Percentiles rank a stretch among this genome's conserved stretches.
phyloP scores from a whole-genome alignment of 2,888 invertebrate species.

The Pterostichus niger region DNA sequence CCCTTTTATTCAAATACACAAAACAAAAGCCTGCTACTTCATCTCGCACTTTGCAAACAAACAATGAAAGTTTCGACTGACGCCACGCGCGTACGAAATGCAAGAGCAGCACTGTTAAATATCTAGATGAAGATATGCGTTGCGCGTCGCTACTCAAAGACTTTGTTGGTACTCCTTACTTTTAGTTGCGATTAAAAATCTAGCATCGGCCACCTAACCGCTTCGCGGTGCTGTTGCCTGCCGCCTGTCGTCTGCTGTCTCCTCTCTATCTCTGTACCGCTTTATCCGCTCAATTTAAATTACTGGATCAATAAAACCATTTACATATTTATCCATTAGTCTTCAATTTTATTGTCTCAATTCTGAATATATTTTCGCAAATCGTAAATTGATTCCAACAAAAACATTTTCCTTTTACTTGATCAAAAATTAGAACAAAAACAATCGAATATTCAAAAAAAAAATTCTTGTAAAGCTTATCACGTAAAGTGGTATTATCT shows the following conservation, averaged over 20 bases:
- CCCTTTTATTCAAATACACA: constrained; percentile 69
- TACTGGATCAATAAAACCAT: constrained; percentile 45
- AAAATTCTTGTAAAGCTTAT: constrained; percentile 1
- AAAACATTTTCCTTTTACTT: constrained; percentile 9
- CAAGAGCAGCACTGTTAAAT: constrained; percentile 36
- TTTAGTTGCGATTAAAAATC: constrained; percentile 43
- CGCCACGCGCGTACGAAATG: constrained; percentile 44
- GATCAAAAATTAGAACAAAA: constrained; percentile 10
- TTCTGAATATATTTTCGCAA: constrained; percentile 40
- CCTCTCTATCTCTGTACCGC: not conserved
- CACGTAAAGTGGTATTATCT: constrained; percentile 7
- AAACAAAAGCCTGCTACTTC: constrained; percentile 68
- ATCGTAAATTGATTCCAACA: constrained; percentile 42
- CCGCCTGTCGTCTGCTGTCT: not conserved
- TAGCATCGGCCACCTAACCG: constrained; percentile 11
- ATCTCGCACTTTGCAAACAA: constrained; percentile 61
- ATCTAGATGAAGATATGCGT: constrained; percentile 39
- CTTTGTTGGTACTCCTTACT: not conserved
- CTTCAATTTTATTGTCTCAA: constrained; percentile 40
- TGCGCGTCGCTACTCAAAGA: constrained; percentile 15
- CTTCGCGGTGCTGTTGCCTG: not conserved
- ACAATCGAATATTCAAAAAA: constrained; percentile 1
- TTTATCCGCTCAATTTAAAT: constrained; percentile 39
- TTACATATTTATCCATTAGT: constrained; percentile 52
- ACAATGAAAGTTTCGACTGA: constrained; percentile 41